These are phyloP conservation scores for Lepas anatifera DNA, from an alignment of 2,888 invertebrate species.

Conservation along the genomic window DNA sequence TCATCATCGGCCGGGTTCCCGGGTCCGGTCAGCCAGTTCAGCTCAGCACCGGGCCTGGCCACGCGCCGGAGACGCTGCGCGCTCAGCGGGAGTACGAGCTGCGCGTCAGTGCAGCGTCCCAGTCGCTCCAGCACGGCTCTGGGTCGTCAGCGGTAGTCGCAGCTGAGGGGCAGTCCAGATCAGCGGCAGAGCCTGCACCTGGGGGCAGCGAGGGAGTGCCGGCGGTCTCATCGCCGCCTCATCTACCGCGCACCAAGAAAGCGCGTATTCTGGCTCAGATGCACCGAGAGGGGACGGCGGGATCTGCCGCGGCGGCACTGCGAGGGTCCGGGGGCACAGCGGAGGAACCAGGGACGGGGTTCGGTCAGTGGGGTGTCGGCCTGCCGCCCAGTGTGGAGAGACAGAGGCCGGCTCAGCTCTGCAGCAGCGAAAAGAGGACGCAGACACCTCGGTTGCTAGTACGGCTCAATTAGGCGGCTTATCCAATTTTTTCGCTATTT, in stretches of 20 bases:
- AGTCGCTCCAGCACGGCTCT: background rate
- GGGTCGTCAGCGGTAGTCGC: background rate
- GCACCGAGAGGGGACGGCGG: background rate
- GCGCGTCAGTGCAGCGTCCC: background rate
- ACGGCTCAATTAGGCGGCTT: no score
- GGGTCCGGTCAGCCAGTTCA: no score
- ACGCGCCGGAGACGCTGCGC: no score
- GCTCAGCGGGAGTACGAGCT: no score
- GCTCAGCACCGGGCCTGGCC: no score
- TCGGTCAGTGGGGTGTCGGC: background rate
- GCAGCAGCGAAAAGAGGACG: background rate
- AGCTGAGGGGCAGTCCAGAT: background rate
- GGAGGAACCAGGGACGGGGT: no score
- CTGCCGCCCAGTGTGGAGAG: background rate
- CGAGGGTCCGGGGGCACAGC: background rate
- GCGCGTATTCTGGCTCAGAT: background rate
- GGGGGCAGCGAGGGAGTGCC: background rate
- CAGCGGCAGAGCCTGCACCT: background rate
- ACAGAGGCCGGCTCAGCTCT: background rate
- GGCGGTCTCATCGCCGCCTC: background rate
- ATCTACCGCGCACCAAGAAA: background rate
- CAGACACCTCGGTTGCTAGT: no score
- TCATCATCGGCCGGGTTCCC: no score
- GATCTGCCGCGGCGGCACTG: background rate
- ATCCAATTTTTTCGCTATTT: no score